Conservation (phyloP, 2,113 vertebrate species). For the Euleptes europaea region DNA sequence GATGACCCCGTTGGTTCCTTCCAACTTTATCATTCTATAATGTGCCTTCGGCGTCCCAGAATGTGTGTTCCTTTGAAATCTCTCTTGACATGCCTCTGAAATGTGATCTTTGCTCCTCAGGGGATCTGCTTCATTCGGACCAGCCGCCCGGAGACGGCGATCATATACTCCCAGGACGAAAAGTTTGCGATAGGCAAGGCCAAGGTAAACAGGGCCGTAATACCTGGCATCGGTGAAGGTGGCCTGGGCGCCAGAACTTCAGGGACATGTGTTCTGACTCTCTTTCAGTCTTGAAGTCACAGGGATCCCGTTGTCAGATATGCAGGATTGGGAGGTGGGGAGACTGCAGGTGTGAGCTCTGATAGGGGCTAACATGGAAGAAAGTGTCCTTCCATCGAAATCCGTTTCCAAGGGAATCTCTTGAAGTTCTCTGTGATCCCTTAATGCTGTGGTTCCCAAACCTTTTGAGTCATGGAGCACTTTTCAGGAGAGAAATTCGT, state of each 20-base stretch:
- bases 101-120: constrained; percentile 52
- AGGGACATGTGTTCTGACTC: not conserved
- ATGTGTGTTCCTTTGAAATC: too few species aligned
- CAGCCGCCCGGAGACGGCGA: constrained; percentile 77
- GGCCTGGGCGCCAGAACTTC: not conserved
- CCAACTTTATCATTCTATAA: too few species aligned
- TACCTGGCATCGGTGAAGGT: not conserved
- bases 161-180: constrained; percentile 81
- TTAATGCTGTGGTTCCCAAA: too few species aligned
- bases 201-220: constrained; percentile 70
- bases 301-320: not conserved
- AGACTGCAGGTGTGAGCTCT: not conserved
- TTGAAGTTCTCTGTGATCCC: too few species aligned
- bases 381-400: not conserved
- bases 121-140: constrained; percentile 87
- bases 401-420: not conserved
- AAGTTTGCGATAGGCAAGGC: constrained; percentile 83
- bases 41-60: not conserved
- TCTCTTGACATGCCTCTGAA: too few species aligned
- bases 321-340: not conserved
- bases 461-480: too few species aligned
- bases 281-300: not conserved
- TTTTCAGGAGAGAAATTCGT: too few species aligned
- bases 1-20: too few species aligned
- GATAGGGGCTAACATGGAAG: not conserved